phyloP scores from a whole-genome alignment of 1,140 invertebrate species.

The Stenopsyche tienmushanensis region DNA sequence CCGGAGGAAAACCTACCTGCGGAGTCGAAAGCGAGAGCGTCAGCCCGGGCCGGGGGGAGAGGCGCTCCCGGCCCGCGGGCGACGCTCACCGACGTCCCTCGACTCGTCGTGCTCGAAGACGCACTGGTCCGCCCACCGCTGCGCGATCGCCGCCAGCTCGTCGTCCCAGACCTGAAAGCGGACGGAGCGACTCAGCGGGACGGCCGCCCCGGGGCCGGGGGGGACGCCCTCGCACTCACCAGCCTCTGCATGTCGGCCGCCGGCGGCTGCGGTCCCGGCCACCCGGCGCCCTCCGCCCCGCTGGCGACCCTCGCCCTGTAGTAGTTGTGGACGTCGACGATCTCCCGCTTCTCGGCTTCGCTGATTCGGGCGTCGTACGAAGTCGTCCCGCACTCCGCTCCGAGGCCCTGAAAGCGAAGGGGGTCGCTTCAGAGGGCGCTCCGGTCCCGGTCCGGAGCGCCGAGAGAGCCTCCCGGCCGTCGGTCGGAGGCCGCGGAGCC shows the following conservation, averaged over 20 bases:
- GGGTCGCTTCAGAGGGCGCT: no score
- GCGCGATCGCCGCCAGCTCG: conserved; percentile 61
- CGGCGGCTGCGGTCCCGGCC: conserved; percentile 55
- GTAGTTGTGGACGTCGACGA: conserved; percentile 53
- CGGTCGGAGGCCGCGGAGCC: no score
- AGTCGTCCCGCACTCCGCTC: conserved; percentile 39
- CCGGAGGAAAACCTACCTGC: conserved; percentile 48
- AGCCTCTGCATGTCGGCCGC: conserved; percentile 58
- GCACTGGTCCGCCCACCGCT: conserved; percentile 65
- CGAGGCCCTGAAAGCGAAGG: conserved; percentile 28
- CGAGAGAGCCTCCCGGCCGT: no score
- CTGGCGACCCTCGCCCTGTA: conserved; percentile 53
- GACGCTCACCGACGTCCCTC: conserved; percentile 57
- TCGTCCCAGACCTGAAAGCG: conserved; percentile 59
- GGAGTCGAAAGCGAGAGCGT: no score
- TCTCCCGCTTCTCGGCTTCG: conserved; percentile 42
- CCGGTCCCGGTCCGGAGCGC: no score
- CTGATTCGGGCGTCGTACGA: conserved; percentile 42
- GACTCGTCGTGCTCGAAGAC: conserved; percentile 58
- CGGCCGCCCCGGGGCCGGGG: conserved; percentile 36
- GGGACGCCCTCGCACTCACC: no score
- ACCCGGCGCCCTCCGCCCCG: conserved; percentile 52
- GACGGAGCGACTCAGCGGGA: no score
- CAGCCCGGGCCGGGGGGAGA: no score
- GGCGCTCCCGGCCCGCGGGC: not conserved